Percentiles rank a stretch among this genome's conserved stretches.
These are phyloP conservation scores for Fistularia commersonii DNA, from an alignment of 2,797 vertebrate genomes.

Conservation along the genomic window DNA sequence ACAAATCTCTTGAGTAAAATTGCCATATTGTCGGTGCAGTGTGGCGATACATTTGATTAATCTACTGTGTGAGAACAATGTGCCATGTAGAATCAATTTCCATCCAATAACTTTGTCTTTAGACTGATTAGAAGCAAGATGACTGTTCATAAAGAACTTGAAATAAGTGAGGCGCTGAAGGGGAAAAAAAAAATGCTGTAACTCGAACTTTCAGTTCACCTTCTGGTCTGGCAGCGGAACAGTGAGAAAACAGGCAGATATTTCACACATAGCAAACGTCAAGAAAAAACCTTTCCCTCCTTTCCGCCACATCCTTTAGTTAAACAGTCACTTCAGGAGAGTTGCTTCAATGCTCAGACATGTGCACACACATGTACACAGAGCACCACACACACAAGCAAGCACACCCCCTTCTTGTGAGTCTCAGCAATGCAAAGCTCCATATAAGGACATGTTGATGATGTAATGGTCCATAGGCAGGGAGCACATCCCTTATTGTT, in stretches of 20 bases:
- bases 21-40: conserved; percentile 15
- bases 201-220: conserved; percentile 61
- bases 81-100: too few species aligned
- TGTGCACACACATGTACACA: conserved; percentile 9
- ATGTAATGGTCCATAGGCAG: conserved; percentile 93
- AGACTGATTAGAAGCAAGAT: too few species aligned
- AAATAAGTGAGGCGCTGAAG: too few species aligned
- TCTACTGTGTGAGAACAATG: not conserved
- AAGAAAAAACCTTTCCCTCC: conserved; percentile 32
- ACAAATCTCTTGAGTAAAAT: conserved; percentile 13
- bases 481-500: conserved; percentile 92
- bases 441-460: conserved; percentile 92
- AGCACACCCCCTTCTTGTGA: conserved; percentile 69
- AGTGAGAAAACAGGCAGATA: conserved; percentile 49
- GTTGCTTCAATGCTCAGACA: conserved; percentile 16
- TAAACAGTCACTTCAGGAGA: conserved; percentile 30
- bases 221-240: conserved; percentile 53
- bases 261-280: conserved; percentile 64
- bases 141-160: too few species aligned
- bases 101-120: too few species aligned
- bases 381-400: conserved; percentile 21
- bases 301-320: conserved; percentile 27
- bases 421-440: conserved; percentile 78
- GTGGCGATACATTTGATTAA: conserved; percentile 9
- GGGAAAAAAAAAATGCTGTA: conserved; percentile 59